phyloP scores from a whole-genome alignment of 2,797 vertebrate species.

The Champsocephalus gunnari region DNA sequence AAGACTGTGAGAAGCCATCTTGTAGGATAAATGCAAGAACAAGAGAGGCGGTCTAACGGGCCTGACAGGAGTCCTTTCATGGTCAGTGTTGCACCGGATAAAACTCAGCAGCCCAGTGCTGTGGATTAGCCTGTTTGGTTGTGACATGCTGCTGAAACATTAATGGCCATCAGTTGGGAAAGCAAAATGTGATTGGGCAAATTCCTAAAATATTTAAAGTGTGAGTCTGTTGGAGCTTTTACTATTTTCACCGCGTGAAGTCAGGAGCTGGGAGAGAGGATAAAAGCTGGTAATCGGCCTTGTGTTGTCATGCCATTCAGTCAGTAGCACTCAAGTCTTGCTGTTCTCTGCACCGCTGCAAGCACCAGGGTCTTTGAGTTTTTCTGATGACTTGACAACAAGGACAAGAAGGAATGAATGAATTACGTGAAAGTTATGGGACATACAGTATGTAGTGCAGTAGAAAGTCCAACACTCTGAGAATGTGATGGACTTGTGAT shows the following conservation, averaged over 20 bases:
- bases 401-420: constrained; percentile 35
- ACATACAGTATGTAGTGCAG: constrained; percentile 12
- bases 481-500: constrained; percentile 9
- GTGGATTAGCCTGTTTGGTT: constrained; percentile 92
- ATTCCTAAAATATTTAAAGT: constrained; percentile 99
- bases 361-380: constrained; percentile 42
- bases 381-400: constrained; percentile 51
- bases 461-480: constrained; percentile 15
- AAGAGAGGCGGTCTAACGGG: constrained; percentile 52
- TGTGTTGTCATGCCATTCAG: constrained; percentile 91
- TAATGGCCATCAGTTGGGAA: constrained; percentile 94
- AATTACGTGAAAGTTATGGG: constrained; percentile 26
- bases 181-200: constrained; percentile 99
- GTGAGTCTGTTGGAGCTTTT: constrained; percentile 97
- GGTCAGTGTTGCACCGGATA: constrained; percentile 90
- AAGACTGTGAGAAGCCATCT: constrained; percentile 63
- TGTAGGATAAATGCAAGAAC: constrained; percentile 63
- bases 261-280: constrained; percentile 74
- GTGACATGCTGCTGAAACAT: constrained; percentile 97
- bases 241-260: constrained; percentile 81
- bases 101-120: constrained; percentile 91
- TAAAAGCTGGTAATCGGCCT: constrained; percentile 94
- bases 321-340: constrained; percentile 67
- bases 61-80: constrained; percentile 77
- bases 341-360: constrained; percentile 41